phyloP scores from a whole-genome alignment of 2,113 vertebrate genomes.

The Empidonax alnorum region DNA sequence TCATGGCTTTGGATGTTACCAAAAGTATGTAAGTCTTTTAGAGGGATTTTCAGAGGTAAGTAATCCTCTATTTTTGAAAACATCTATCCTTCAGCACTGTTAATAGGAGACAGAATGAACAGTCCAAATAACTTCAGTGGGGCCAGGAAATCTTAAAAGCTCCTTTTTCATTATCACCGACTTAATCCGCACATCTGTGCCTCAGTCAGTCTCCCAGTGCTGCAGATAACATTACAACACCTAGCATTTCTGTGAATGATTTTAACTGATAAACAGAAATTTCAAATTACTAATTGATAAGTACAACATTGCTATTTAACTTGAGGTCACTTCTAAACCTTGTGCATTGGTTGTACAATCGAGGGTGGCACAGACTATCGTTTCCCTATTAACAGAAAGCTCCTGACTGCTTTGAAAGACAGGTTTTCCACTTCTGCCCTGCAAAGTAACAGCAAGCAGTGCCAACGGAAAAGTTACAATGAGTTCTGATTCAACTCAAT shows the following conservation, averaged over 20 bases:
- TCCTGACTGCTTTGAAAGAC: not conserved
- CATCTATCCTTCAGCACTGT: not conserved
- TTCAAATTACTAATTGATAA: not conserved
- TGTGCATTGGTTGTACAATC: not conserved
- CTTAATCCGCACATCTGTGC: not conserved
- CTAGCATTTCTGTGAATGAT: not conserved
- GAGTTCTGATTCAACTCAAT: constrained; percentile 32
- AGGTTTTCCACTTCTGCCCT: not conserved
- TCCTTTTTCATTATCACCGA: not conserved
- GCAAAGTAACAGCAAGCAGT: not conserved
- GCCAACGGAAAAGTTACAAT: not conserved
- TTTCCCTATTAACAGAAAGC: not conserved
- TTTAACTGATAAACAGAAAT: not conserved
- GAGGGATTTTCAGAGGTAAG: not conserved
- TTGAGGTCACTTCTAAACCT: not conserved
- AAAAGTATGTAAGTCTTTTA: not conserved
- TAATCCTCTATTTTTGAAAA: not conserved
- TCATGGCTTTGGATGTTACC: not conserved
- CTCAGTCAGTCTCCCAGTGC: not conserved
- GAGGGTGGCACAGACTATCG: not conserved
- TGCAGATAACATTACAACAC: not conserved
- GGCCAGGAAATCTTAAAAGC: not conserved
- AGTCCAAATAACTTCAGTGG: not conserved
- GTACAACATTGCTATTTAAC: not conserved
- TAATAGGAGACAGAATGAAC: not conserved